Conservation (phyloP, 2,888 invertebrate species). For the Philonicus albiceps region DNA sequence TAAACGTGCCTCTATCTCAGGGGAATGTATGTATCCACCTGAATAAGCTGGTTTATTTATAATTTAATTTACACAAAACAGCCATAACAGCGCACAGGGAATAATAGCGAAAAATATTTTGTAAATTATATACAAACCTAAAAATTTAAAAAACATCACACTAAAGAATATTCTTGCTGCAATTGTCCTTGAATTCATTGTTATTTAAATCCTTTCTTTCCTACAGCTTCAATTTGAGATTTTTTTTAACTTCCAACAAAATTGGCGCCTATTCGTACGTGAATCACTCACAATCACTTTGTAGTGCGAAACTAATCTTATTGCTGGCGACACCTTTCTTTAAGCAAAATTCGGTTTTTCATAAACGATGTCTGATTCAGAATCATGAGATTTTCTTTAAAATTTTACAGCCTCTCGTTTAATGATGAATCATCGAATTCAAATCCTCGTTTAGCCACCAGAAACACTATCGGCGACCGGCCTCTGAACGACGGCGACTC, state of each 20-base stretch:
- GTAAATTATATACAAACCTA: slow-evolving; percentile 21
- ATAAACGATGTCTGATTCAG: neutral
- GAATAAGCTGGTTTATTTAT: neutral
- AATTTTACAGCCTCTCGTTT: neutral
- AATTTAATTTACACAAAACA: neutral
- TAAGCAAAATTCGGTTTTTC: neutral
- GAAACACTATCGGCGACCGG: neutral
- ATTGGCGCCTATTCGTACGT: neutral
- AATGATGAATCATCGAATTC: neutral
- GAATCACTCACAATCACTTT: neutral
- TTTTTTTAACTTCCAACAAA: neutral
- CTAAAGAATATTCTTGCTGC: neutral
- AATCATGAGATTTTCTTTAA: neutral
- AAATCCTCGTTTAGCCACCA: neutral
- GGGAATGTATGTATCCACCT: neutral
- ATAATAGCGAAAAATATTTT: neutral
- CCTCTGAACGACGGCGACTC: neutral
- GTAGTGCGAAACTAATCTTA: neutral
- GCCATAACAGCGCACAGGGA: neutral
- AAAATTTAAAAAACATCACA: neutral
- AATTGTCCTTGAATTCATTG: slow-evolving; percentile 21
- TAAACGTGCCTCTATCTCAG: neutral
- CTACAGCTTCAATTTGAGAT: neutral
- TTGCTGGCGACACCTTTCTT: too few species aligned
- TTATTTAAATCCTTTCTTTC: neutral